Conservation (phyloP, 2,113 vertebrate species). For the Struthidea cinerea region DNA sequence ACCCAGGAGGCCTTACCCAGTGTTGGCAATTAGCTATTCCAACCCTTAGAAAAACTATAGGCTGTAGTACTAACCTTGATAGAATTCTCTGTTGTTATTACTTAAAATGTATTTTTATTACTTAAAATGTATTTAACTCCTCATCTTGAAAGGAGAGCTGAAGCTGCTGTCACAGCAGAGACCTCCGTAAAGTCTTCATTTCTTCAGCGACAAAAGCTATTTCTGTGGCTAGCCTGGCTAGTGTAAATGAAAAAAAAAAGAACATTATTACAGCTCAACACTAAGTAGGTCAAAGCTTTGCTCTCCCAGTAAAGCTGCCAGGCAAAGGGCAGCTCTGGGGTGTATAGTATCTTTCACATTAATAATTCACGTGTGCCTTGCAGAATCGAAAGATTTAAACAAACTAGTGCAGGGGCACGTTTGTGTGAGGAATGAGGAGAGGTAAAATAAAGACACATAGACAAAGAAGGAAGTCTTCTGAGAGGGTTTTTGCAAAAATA, state of each 20-base stretch:
- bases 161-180: neutral
- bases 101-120: neutral
- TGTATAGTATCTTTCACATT: neutral
- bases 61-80: neutral
- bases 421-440: neutral
- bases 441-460: neutral
- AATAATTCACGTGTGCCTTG: neutral
- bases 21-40: neutral
- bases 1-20: neutral
- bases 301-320: neutral
- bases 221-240: neutral
- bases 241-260: neutral
- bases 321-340: neutral
- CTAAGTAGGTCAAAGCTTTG: neutral
- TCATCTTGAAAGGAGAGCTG: neutral
- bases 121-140: neutral
- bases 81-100: neutral
- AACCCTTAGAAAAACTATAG: neutral
- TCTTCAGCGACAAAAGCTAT: neutral
- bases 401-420: neutral
- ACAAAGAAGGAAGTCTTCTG: neutral
- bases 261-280: neutral
- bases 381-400: neutral
- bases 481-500: neutral
- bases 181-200: neutral